Base-by-base conservation (phyloP, 92 coral and sea anemone species). In the Siderastrea radians region DNA sequence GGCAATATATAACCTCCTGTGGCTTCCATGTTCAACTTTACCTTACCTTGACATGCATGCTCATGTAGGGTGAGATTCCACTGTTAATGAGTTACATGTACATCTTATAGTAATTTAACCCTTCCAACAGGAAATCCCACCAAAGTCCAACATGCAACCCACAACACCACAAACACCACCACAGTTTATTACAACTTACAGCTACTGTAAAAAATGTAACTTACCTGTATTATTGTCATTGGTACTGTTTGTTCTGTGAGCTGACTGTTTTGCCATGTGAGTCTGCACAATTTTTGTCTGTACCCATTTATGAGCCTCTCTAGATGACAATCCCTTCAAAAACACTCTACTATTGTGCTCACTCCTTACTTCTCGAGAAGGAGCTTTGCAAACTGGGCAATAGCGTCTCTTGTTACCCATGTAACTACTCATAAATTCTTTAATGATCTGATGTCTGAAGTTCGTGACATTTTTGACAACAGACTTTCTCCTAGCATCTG, bases 391-490 rank as follows among this genome's bases (percentile, higher is more conserved):
- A 49, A 72, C 79, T 55, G 89, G 61, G 65, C 99, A 97, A 55
- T 87, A 86, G 52, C 94, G 90, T 57, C 80, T 96, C 74, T 83
- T 96, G 53, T 87, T 79, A 7, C 71, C 67, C 91, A 96, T 89
- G 69, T 97, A 86, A 3, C 74, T 87, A 63, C 77, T 89, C 89
- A 92, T 81, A 78, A 97, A 95, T 19, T 91, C 95, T 66, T 97
- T 97, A 17, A 94, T 85, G 15, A 97, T 77, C n/a, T 71, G 80
- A 79, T 95, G 96, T 63, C 99, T 91, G 62, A 90, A 92, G 66
- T 95, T 94, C n/a, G 98, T 94, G 47, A 97, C 95, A 87, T 94
- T 97, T 87, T 86, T 94, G 15, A 91, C 94, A 64, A 88, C 93
- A n/a, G 98, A 89, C 57, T 80, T 92, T 19, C 72, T 79, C 71